phyloP scores from a whole-genome alignment of 2,888 invertebrate species.

The Hemaris fuciformis region DNA sequence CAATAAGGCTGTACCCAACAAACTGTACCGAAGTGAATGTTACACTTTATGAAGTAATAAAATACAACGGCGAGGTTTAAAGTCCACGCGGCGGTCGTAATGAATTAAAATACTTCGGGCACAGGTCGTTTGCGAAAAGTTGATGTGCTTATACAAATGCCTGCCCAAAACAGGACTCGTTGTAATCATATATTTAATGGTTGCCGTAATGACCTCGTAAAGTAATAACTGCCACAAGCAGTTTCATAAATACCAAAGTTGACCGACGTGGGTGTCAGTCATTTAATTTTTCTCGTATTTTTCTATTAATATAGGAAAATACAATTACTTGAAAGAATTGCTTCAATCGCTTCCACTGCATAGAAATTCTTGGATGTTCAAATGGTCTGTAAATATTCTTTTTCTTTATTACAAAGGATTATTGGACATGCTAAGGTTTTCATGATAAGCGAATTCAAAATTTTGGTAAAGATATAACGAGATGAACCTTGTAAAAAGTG shows the following conservation, averaged over 20 bases:
- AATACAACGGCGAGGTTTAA: slow-evolving; percentile 56
- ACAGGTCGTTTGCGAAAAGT: slow-evolving; percentile 70
- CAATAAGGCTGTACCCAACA: slow-evolving; percentile 42
- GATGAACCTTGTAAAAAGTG: too few species aligned
- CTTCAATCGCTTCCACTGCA: not conserved
- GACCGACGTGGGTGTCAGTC: slow-evolving; percentile 39
- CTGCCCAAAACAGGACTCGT: slow-evolving; percentile 63
- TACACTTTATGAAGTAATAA: slow-evolving; percentile 61
- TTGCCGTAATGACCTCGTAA: slow-evolving; percentile 74
- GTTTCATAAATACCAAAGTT: slow-evolving; percentile 71
- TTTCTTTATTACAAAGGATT: too few species aligned
- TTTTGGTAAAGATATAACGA: too few species aligned
- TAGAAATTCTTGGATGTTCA: not conserved
- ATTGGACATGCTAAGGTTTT: too few species aligned
- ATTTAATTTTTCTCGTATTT: slow-evolving; percentile 45
- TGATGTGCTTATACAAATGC: slow-evolving; percentile 75
- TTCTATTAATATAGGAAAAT: slow-evolving; percentile 25
- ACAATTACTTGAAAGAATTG: not conserved
- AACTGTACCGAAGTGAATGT: slow-evolving; percentile 34
- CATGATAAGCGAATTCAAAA: too few species aligned
- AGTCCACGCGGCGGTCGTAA: slow-evolving; percentile 51
- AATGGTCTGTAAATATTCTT: too few species aligned
- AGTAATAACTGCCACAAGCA: slow-evolving; percentile 67
- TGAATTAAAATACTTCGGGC: slow-evolving; percentile 64
- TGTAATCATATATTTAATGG: slow-evolving; percentile 77